Percentiles rank a stretch among this genome's conserved stretches.
phyloP scores from a whole-genome alignment of 2,797 vertebrate genomes.

The Cephalopachus bancanus region DNA sequence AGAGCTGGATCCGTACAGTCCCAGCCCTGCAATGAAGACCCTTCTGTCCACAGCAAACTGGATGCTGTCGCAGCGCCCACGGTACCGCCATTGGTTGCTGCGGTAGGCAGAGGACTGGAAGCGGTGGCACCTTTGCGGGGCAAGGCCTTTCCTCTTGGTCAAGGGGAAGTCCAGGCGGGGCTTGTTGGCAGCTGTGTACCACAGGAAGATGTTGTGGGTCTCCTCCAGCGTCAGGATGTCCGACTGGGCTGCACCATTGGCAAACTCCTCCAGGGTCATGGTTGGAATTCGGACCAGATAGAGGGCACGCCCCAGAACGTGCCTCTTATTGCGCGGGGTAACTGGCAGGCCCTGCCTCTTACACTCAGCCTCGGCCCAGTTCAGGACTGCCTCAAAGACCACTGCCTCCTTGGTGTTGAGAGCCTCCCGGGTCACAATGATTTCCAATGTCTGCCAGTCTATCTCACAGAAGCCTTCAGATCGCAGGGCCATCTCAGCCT shows the following conservation, averaged over 20 bases:
- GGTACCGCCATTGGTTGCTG: conserved; percentile 99
- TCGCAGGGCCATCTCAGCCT: conserved; percentile 96
- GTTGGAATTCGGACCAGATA: conserved; percentile 96
- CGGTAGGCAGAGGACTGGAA: conserved; percentile 98
- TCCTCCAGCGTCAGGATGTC: conserved; percentile 97
- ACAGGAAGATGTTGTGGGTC: conserved; percentile 97
- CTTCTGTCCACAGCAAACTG: conserved; percentile 97
- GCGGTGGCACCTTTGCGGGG: conserved; percentile 95
- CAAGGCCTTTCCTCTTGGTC: conserved; percentile 91
- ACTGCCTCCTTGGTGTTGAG: conserved; percentile 96
- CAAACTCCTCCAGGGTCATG: conserved; percentile 98
- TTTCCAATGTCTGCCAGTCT: conserved; percentile 95
- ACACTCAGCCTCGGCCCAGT: conserved; percentile 97
- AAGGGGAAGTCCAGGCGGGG: conserved; percentile 94
- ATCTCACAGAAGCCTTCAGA: conserved; percentile 98
- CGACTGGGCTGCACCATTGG: conserved; percentile 95
- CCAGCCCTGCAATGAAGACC: conserved; percentile 96
- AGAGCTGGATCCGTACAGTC: conserved; percentile 97
- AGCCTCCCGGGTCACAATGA: conserved; percentile 95
- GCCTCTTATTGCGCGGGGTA: conserved; percentile 92
- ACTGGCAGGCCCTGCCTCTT: conserved; percentile 91
- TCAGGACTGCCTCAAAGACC: conserved; percentile 95
- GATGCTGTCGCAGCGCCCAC: conserved; percentile 98
- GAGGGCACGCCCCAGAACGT: conserved; percentile 94
- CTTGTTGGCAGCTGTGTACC: conserved; percentile 98